phyloP scores from a whole-genome alignment of 2,797 vertebrate genomes.

The Todus mexicanus region DNA sequence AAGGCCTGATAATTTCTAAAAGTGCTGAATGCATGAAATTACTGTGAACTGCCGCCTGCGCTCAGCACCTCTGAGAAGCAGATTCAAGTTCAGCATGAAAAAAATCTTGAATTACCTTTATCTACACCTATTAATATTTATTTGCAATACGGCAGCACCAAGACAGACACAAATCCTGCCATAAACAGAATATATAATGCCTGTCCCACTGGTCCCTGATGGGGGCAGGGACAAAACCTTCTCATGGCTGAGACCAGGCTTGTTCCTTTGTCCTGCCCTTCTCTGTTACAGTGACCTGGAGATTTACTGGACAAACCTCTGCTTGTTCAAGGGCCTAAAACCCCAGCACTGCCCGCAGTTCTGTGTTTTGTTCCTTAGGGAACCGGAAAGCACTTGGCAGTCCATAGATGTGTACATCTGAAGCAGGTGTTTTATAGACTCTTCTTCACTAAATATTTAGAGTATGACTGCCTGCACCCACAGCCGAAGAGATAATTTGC shows the following conservation, averaged over 20 bases:
- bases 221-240: not conserved
- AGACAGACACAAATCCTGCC: not conserved
- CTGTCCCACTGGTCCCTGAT: not conserved
- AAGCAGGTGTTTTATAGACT: not conserved
- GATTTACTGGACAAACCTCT: not conserved
- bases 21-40: not conserved
- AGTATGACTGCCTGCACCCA: not conserved
- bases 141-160: not conserved
- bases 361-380: not conserved
- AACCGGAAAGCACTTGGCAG: not conserved
- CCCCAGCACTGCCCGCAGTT: not conserved
- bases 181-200: not conserved
- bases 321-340: not conserved
- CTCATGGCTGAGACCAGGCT: not conserved
- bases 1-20: not conserved
- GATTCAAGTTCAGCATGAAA: not conserved
- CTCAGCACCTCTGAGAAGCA: not conserved
- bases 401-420: not conserved
- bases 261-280: not conserved
- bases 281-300: not conserved
- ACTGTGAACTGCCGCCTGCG: not conserved
- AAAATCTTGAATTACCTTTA: not conserved
- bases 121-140: not conserved
- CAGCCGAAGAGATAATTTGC: not conserved
- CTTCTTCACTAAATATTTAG: not conserved